phyloP scores from a whole-genome alignment of 2,797 vertebrate species.

The Gallinago nigripennis region DNA sequence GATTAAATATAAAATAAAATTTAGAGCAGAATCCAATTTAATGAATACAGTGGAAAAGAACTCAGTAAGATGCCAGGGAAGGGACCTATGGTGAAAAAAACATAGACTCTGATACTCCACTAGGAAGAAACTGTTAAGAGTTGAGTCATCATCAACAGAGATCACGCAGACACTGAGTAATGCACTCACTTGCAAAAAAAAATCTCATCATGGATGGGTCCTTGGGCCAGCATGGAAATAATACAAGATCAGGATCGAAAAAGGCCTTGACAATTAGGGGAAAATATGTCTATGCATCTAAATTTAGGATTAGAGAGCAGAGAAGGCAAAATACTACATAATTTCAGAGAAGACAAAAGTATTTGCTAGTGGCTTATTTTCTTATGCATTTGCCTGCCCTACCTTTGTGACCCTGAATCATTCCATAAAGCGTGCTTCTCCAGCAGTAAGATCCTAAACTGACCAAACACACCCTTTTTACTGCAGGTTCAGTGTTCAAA shows the following conservation, averaged over 20 bases:
- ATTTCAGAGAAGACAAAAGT: background rate
- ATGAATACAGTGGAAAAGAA: background rate
- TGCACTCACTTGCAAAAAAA: background rate
- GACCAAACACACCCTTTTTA: slow-evolving; percentile 52
- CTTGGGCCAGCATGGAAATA: background rate
- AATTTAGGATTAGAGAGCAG: background rate
- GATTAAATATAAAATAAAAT: background rate
- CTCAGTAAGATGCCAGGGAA: background rate
- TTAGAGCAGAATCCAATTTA: background rate
- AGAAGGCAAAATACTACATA: background rate
- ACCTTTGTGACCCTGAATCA: slow-evolving; percentile 17
- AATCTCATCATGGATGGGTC: background rate
- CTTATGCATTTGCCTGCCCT: background rate
- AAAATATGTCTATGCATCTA: background rate
- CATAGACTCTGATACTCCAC: background rate
- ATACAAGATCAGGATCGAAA: background rate
- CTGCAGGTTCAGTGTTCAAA: slow-evolving; percentile 51
- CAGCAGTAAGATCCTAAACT: slow-evolving; percentile 43
- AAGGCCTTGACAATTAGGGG: background rate
- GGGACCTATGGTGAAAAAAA: background rate
- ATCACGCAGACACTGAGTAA: background rate
- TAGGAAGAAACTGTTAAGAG: background rate
- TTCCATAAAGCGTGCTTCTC: slow-evolving; percentile 57
- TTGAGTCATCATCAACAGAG: background rate
- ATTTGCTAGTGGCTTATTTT: background rate